Conservation (phyloP, 1,140 invertebrate genomes). For the Drosophila lini region DNA sequence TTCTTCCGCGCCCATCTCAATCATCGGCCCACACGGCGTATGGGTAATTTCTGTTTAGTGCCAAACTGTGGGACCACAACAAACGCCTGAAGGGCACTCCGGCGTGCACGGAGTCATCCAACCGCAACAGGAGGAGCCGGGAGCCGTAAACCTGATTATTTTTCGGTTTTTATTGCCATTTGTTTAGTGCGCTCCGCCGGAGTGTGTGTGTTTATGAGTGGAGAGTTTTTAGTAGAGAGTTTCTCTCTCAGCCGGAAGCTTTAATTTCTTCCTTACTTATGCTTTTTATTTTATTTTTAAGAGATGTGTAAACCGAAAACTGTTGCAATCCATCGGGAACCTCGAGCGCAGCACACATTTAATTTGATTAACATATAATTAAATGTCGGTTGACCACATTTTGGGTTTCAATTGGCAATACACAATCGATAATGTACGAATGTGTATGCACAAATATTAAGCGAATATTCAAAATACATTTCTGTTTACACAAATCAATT, state of each 20-base stretch:
- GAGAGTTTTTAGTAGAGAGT: slow-evolving; percentile 5
- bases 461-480: neutral
- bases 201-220: slow-evolving; percentile 19
- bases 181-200: slow-evolving; percentile 52
- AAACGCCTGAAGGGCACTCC: slow-evolving; percentile 72
- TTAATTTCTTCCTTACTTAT: slow-evolving; percentile 7
- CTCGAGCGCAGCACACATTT: neutral
- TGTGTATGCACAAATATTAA: slow-evolving; percentile 2
- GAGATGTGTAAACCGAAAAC: slow-evolving; percentile 5
- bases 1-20: slow-evolving; percentile 41
- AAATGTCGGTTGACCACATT: slow-evolving; percentile 12
- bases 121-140: slow-evolving; percentile 25
- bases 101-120: slow-evolving; percentile 32
- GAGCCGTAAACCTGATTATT: slow-evolving; percentile 74
- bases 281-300: slow-evolving; percentile 11
- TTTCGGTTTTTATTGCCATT: slow-evolving; percentile 77
- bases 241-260: neutral
- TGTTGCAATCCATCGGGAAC: neutral
- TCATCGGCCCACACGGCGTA: slow-evolving; percentile 69
- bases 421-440: neutral
- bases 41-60: slow-evolving; percentile 79
- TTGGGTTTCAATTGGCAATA: neutral
- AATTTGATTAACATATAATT: slow-evolving; percentile 12
- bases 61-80: slow-evolving; percentile 64
- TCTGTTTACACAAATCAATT: slow-evolving; percentile 4